Evolutionary conservation across 2,797 vertebrate species (phyloP), one percentile per base, ranked within the genome.

Genomic region (Neosilurus hyrtlii): DNA sequence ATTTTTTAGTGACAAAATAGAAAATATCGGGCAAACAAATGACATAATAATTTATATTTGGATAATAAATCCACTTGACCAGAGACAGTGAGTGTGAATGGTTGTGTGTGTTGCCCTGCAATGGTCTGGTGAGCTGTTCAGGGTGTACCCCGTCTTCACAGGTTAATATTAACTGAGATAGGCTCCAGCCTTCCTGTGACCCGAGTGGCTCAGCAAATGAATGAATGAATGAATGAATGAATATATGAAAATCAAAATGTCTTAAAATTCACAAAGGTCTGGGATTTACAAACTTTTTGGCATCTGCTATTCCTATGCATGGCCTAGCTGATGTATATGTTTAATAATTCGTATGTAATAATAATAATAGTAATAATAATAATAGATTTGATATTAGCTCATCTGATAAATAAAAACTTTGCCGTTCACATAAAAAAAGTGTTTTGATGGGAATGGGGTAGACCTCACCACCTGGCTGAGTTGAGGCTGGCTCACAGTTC

Each of bases 401-500:
- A 66, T 51, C 52, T 77, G 63, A 67, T 30, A 76, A 49, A 61
- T 76, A 24, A n/a, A 18, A 20, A 4, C 0, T 20, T 66, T 63
- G 57, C 4, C 6, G 1, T 68, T 20, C 59, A 81, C n/a, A 59
- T 35, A n/a, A 3, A 62, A 26, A 83, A 67, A 56, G 24, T 18
- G 52, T 15, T 26, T 26, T 56, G 7, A 54, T 70, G 30, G 49
- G 63, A 54, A 79, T 84, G 80, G 51, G 70, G 49, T 80, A 4
- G 61, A 18, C 62, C 67, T 61, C 26, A 16, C 68, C 20, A 9
- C 62, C 43, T 37, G 59, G 16, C 3, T n/a, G 16, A 37, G 18
- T 68, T 72, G 65, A 71, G 77, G 72, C 22, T 20, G 72, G 62
- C 52, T 68, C 16, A n/a, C 59, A 52, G 35, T 9, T 56, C 75